Evolutionary conservation across 92 coral and sea anemone species (phyloP).

Genomic region (Porites evermanni): DNA sequence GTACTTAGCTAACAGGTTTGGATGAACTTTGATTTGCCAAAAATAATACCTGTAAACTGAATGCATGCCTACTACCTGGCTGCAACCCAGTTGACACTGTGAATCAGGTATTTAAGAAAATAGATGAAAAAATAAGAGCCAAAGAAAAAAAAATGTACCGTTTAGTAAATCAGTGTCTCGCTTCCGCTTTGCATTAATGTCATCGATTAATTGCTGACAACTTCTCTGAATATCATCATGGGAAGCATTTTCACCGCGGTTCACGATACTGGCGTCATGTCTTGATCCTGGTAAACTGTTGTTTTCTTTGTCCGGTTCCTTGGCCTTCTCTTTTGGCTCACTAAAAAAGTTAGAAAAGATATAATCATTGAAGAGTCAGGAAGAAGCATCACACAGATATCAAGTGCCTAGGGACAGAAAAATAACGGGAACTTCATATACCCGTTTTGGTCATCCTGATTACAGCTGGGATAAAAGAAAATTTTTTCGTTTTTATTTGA

Average conservation of each 20-base stretch:
- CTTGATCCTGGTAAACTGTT: background rate
- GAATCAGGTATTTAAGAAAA: background rate
- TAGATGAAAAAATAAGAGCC: background rate
- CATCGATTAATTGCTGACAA: slow-evolving; percentile 93
- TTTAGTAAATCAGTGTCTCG: slow-evolving; percentile 89
- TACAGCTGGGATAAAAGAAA: too few relatives aligned
- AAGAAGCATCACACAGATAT: too few relatives aligned
- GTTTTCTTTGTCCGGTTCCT: slow-evolving; percentile 32
- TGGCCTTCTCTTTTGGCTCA: slow-evolving; percentile 41
- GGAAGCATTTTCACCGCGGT: slow-evolving; percentile 34
- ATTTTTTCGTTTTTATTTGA: too few relatives aligned
- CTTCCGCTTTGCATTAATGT: slow-evolving; percentile 92
- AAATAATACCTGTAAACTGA: too few relatives aligned
- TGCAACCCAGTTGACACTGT: too few relatives aligned
- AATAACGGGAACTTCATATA: too few relatives aligned
- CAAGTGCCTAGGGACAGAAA: too few relatives aligned
- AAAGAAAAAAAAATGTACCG: slow-evolving; percentile 54
- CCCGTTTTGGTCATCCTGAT: too few relatives aligned
- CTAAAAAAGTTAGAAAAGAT: background rate
- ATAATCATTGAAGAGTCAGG: background rate
- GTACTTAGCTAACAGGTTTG: too few relatives aligned
- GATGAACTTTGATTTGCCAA: too few relatives aligned
- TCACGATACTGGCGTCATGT: background rate
- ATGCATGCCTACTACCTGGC: too few relatives aligned
- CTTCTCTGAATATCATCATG: slow-evolving; percentile 89